A percentile compares a stretch with the other conserved stretches of the same genome.
Evolutionary conservation across 2,797 vertebrate species (phyloP).

Genomic region (Lycodopsis pacificus): DNA sequence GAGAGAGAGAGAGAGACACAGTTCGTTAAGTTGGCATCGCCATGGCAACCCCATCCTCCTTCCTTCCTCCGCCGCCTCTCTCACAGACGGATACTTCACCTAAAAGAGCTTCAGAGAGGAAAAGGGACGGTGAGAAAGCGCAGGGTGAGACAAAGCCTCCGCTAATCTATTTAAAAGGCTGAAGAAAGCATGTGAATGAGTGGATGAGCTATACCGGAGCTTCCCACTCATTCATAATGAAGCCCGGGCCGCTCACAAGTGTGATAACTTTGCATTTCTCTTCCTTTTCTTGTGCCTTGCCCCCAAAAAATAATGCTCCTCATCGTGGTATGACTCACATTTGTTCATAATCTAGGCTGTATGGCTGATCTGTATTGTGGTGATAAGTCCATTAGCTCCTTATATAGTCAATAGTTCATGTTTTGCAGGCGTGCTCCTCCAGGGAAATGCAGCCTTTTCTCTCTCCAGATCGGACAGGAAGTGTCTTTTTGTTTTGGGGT

Average conservation of each 20-base stretch:
- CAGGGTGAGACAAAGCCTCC: conserved; percentile 31
- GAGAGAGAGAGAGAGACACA: conserved; percentile 9
- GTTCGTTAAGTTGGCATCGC: conserved; percentile 49
- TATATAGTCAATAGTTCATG: conserved; percentile 70
- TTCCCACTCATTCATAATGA: conserved; percentile 33
- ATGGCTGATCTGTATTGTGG: conserved; percentile 28
- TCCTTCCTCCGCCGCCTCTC: conserved; percentile 13
- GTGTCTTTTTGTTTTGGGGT: conserved; percentile 66
- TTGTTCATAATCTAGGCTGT: conserved; percentile 32
- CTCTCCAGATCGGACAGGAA: conserved; percentile 71
- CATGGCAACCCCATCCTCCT: conserved; percentile 50
- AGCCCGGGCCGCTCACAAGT: not conserved
- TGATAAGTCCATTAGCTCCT: conserved; percentile 54
- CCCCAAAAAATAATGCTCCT: not conserved
- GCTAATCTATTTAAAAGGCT: conserved; percentile 45
- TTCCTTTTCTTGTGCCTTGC: not conserved
- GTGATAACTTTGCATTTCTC: conserved; percentile 16
- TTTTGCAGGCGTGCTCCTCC: conserved; percentile 48
- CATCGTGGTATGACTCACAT: conserved; percentile 1
- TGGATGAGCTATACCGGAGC: conserved; percentile 27
- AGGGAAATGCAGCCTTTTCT: conserved; percentile 54
- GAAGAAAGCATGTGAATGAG: conserved; percentile 24
- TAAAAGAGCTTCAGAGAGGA: conserved; percentile 2
- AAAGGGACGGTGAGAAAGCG: conserved; percentile 24
- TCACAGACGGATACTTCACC: conserved; percentile 27